Percentiles rank a stretch among this genome's conserved stretches.
phyloP scores from a whole-genome alignment of 2,888 invertebrate genomes.

The Pristionchus exspectatus region DNA sequence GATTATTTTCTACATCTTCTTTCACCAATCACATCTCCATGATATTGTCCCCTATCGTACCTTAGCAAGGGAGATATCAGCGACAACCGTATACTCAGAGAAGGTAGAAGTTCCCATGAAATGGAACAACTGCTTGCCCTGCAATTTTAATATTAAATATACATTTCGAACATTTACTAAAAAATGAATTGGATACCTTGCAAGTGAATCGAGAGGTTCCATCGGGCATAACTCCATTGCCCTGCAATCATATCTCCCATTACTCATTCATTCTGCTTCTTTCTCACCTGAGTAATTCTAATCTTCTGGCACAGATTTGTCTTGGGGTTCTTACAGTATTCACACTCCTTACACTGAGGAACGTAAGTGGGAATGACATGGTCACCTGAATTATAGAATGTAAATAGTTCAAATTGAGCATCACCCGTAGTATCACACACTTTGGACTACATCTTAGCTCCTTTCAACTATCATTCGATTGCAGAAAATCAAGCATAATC shows the following conservation, averaged over 20 bases:
- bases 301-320: constrained; percentile 98
- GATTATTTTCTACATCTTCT: neutral
- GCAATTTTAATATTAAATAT: constrained; percentile 75
- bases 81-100: constrained; percentile 93
- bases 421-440: neutral
- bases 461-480: too few species aligned
- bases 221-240: constrained; percentile 93
- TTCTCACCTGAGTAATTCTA: constrained; percentile 82
- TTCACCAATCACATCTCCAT: neutral
- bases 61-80: constrained; percentile 95
- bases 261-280: neutral
- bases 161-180: neutral
- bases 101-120: constrained; percentile 96
- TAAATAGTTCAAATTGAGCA: neutral
- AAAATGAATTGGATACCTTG: constrained; percentile 76
- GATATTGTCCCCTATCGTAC: constrained; percentile 81
- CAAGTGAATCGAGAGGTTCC: constrained; percentile 89
- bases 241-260: constrained; percentile 80
- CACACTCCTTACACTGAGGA: constrained; percentile 96
- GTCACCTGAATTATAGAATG: constrained; percentile 83
- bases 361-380: constrained; percentile 97
- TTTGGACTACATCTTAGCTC: too few species aligned
- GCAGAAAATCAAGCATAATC: too few species aligned
- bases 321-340: constrained; percentile 94
- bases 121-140: constrained; percentile 87